Evolutionary conservation across 2,888 invertebrate species (phyloP), one percentile per base, ranked within the genome.

Genomic region (Eurois occulta): DNA sequence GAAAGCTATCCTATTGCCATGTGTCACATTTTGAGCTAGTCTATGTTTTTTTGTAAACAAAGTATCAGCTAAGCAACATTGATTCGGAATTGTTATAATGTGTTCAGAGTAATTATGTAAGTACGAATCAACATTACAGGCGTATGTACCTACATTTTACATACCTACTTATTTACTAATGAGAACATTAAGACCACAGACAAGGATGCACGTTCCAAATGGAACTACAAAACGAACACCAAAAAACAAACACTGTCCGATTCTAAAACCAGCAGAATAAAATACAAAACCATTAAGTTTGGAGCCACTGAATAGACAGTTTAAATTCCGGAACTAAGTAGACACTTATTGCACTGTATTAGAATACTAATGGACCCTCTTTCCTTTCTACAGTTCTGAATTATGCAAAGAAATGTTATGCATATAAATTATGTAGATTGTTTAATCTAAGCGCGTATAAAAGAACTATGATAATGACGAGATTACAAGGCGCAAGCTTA

Each of bases 321-420:
- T 84, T 84, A 80, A 88, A 81, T 74, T 80, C 75, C 74, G 77
- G 78, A 84, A 86, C 86, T 67, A 83, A 83, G 78, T 58, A 86
- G 80, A 84, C 79, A 81, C 79, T 83, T 80, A 85, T 80, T 78
- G 82, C 66, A 80, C 76, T 69, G 80, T 80, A 80, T 87, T 87
- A 83, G 86, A 87, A 86, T 88, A 83, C 81, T 84, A 88, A 88
- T 87, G 84, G 72, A 68, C 46, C 60, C 67, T 75, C 71, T 88
- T 83, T 80, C 71, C 79, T 81, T 74, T 71, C 43, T 75, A 65
- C 78, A 58, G 66, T 71, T 71, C 35, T 79, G 71, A 81, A 73
- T 83, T 81, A 81, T 80, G 74, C 69, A 83, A 83, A 84, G 75
- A 87, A 83, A 79, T 83, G 55, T 74, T 75, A 77, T 79, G 77